A percentile compares a stretch with the other conserved stretches of the same genome.
Conservation (phyloP, 2,797 vertebrate species). For the Pseudochirops corinnae region DNA sequence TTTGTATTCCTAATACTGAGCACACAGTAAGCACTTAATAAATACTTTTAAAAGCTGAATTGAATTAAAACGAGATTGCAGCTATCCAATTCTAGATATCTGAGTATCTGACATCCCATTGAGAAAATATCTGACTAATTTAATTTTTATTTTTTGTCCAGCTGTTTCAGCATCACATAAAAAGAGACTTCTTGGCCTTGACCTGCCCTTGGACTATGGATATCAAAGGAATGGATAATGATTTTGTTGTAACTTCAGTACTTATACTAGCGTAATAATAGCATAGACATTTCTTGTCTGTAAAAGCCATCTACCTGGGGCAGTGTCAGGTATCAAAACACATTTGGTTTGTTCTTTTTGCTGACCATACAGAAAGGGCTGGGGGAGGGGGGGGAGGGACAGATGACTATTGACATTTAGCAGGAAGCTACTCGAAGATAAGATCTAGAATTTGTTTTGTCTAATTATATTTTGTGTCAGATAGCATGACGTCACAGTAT, state of each 20-base stretch:
- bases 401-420: constrained; percentile 48
- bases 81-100: not conserved
- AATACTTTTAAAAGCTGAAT: not conserved
- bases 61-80: not conserved
- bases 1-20: not conserved
- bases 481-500: constrained; percentile 48
- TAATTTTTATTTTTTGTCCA: constrained; percentile 25
- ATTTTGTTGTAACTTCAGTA: constrained; percentile 55
- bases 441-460: constrained; percentile 35
- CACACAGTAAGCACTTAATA: not conserved
- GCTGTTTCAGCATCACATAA: constrained; percentile 18
- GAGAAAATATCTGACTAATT: constrained; percentile 9
- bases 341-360: not conserved
- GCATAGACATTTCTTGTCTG: constrained; percentile 31
- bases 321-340: constrained; percentile 37
- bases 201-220: constrained; percentile 6
- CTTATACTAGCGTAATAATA: constrained; percentile 24
- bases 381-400: not conserved
- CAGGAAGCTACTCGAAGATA: constrained; percentile 65
- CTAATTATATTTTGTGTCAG: constrained; percentile 74
- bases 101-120: not conserved
- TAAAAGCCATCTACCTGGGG: constrained; percentile 7
- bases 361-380: constrained; percentile 17
- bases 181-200: constrained; percentile 1
- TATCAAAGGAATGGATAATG: constrained; percentile 28